These are phyloP conservation scores for Copsychus sechellarum DNA, from an alignment of 2,113 vertebrate species.

Conservation along the genomic window DNA sequence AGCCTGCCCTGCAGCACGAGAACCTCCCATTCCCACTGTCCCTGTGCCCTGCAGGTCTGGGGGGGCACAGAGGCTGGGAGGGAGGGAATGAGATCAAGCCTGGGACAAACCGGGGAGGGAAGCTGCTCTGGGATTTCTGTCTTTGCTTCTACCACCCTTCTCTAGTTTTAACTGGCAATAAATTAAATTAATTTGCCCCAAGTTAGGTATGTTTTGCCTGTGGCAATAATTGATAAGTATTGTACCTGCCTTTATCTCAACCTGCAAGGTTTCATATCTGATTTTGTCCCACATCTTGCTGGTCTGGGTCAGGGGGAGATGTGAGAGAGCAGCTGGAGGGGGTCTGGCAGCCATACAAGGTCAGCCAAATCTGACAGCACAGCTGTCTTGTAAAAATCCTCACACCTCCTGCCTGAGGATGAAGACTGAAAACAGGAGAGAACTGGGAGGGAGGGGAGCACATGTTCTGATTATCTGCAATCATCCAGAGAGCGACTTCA, in stretches of 20 bases:
- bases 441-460: neutral
- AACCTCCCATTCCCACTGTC: neutral
- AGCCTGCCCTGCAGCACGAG: neutral
- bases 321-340: neutral
- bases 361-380: neutral
- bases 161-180: neutral
- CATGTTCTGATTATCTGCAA: accelerated
- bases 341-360: neutral
- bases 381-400: neutral
- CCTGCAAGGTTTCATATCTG: neutral
- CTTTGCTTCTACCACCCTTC: neutral
- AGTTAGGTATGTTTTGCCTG: neutral
- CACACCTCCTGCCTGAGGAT: neutral
- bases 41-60: accelerated
- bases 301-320: too few species aligned
- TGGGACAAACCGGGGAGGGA: neutral
- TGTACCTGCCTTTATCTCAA: neutral
- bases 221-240: neutral
- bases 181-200: neutral
- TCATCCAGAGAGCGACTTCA: neutral
- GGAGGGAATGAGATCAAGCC: neutral
- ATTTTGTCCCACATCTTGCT: neutral
- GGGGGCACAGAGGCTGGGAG: accelerated
- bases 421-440: neutral
- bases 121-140: neutral